Evolutionary conservation across 2,888 invertebrate species (phyloP).

Genomic region (Caradrina kadenii): DNA sequence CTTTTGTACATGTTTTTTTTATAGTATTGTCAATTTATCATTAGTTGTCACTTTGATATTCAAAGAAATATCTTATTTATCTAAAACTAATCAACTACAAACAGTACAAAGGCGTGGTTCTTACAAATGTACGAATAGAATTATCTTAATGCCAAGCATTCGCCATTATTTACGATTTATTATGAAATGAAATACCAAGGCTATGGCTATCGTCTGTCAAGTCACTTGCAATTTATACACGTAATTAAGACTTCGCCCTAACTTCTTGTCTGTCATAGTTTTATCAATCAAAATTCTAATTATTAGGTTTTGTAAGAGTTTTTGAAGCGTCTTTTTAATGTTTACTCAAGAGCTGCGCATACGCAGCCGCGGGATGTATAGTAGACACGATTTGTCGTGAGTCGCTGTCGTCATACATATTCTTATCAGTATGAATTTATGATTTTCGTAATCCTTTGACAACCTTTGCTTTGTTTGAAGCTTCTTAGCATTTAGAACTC

Average conservation of each 20-base stretch:
- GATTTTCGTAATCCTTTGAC: constrained; percentile 40
- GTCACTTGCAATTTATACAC: constrained; percentile 32
- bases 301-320: constrained; percentile 37
- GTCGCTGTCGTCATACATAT: constrained; percentile 41
- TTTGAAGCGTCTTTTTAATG: constrained; percentile 30
- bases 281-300: constrained; percentile 49
- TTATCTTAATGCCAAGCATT: constrained; percentile 46
- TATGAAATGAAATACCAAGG: constrained; percentile 48
- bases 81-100: constrained; percentile 43
- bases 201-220: constrained; percentile 23
- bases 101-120: constrained; percentile 46
- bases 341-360: constrained; percentile 28
- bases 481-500: constrained; percentile 8
- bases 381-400: constrained; percentile 52
- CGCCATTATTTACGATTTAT: constrained; percentile 38
- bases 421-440: constrained; percentile 47
- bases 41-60: constrained; percentile 16
- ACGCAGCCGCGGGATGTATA: constrained; percentile 35
- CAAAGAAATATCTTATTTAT: constrained; percentile 38
- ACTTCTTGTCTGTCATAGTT: constrained; percentile 39
- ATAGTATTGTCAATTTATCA: neutral
- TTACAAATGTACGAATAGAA: constrained; percentile 20
- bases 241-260: constrained; percentile 46
- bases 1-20: neutral
- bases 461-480: constrained; percentile 24